phyloP scores from a whole-genome alignment of 37 sponge, comb jelly and placozoan genomes.

The Cliona cf. orientalis region DNA sequence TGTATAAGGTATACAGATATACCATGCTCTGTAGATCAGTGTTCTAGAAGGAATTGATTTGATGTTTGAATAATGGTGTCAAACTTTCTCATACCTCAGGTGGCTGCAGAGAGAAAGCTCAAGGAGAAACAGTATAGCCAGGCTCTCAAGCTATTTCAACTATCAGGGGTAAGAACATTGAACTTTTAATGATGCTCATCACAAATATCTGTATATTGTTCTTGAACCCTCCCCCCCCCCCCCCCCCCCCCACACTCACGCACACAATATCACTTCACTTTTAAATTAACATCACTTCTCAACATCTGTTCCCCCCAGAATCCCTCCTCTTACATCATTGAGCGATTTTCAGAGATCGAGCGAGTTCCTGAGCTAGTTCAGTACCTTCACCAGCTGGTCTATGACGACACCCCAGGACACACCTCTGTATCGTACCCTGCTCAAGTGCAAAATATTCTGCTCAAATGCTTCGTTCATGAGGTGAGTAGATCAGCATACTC shows the following conservation, averaged over 20 bases:
- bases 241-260: slow-evolving; percentile 5
- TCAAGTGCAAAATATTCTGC: slow-evolving; percentile 54
- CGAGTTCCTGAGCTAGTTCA: slow-evolving; percentile 56
- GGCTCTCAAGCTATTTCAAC: slow-evolving; percentile 58
- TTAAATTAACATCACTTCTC: neutral
- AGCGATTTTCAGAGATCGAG: slow-evolving; percentile 31
- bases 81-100: slow-evolving; percentile 6
- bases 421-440: slow-evolving; percentile 34
- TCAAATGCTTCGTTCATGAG: slow-evolving; percentile 77
- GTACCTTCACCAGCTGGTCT: slow-evolving; percentile 50
- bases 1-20: slow-evolving; percentile 43
- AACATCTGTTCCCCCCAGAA: slow-evolving; percentile 19
- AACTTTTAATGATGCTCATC: neutral
- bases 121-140: slow-evolving; percentile 17
- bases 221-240: neutral
- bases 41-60: neutral
- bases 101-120: slow-evolving; percentile 58
- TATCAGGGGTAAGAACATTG: slow-evolving; percentile 41
- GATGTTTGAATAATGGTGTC: neutral
- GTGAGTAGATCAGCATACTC: slow-evolving; percentile 15
- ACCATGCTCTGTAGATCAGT: no score
- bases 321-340: slow-evolving; percentile 30
- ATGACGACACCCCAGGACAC: slow-evolving; percentile 56
- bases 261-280: neutral
- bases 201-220: neutral